Evolutionary conservation across 1,140 invertebrate genomes (phyloP).

Genomic region (Neodiprion fabricii): DNA sequence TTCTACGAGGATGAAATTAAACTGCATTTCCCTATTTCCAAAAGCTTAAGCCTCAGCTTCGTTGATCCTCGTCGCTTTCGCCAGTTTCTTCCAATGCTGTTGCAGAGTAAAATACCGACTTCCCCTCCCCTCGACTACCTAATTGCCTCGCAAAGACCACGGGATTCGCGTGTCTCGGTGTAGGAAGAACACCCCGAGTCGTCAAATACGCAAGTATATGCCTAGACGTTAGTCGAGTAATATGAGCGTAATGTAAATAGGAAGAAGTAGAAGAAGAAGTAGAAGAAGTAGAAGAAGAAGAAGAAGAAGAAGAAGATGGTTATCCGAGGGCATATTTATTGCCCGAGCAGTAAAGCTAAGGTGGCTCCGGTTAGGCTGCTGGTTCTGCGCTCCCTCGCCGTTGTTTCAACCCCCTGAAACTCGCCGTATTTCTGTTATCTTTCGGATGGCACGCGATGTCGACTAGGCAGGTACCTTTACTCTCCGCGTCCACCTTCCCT

Average conservation of each 20-base stretch:
- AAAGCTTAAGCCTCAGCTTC: too few relatives aligned
- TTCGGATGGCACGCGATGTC: constrained; percentile 29
- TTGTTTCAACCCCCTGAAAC: neutral
- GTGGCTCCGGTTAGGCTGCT: constrained; percentile 20
- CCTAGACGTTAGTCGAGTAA: constrained; percentile 17
- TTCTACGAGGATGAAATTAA: too few relatives aligned
- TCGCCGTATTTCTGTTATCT: constrained; percentile 40
- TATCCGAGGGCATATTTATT: constrained; percentile 26
- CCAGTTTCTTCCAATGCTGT: too few relatives aligned
- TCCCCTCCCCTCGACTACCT: too few relatives aligned
- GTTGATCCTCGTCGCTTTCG: too few relatives aligned
- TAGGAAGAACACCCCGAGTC: too few relatives aligned
- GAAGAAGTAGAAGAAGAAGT: constrained; percentile 13
- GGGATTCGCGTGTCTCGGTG: too few relatives aligned
- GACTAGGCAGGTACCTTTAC: too few relatives aligned
- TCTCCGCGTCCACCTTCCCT: too few relatives aligned
- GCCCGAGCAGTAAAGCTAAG: constrained; percentile 22
- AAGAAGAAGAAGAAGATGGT: constrained; percentile 18
- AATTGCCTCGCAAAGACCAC: too few relatives aligned
- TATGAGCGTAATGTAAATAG: neutral
- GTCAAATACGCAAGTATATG: neutral
- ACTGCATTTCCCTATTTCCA: too few relatives aligned
- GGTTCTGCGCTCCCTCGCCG: neutral
- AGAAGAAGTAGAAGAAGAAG: constrained; percentile 8
- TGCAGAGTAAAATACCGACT: too few relatives aligned